Base-by-base conservation (phyloP, 2,113 vertebrate genomes). In the Chionodraco myersi region DNA sequence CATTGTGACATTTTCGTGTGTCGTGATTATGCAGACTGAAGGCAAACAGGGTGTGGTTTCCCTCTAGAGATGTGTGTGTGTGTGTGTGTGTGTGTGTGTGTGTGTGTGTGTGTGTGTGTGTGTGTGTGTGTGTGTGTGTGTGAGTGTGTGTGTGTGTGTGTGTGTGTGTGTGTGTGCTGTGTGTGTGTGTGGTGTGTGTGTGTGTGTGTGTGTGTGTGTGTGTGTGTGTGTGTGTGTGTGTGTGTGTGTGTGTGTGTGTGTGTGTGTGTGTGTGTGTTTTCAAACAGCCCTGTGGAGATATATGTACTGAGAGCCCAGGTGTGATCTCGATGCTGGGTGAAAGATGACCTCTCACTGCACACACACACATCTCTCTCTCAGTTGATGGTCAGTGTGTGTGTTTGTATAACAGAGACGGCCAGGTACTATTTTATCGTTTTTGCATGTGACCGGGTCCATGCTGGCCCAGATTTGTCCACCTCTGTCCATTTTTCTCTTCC, bases 241-340 rank as follows among this genome's bases (percentile, higher is more conserved):
- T 45, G 58, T 63, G 64, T 69, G 70, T 74, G 61, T 69, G 72
- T 61, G 60, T 72, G 26, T 45, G 58, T 63, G 64, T 69, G 70
- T 74, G 61, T 69, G 72, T 72, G 57, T 56, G 73, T 18, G 30
- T 79, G 77, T 77, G 58, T 66, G 7, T 54, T 26, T 23, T 57
- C 49, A 71, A 70, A 76, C 60, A 80, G 63, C 62, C 66, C 72
- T 70, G 65, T 83, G 75, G 58, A 77, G 61, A 77, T 77, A 61
- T 69, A 41, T 60, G 75, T 62, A 65, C 41, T 36, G 26, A 5
- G 59, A 86, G 85, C 16, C 57, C 82, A 83, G 77, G 77, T 91
- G 87, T 88, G 80, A 88, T 87, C 47, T 75, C 65, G 51, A 88
- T 83, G 72, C 83, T 78, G 73, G 65, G 73, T 91, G 86, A 91